phyloP scores from a whole-genome alignment of 2,797 vertebrate genomes.

The Aulostomus chinensis region DNA sequence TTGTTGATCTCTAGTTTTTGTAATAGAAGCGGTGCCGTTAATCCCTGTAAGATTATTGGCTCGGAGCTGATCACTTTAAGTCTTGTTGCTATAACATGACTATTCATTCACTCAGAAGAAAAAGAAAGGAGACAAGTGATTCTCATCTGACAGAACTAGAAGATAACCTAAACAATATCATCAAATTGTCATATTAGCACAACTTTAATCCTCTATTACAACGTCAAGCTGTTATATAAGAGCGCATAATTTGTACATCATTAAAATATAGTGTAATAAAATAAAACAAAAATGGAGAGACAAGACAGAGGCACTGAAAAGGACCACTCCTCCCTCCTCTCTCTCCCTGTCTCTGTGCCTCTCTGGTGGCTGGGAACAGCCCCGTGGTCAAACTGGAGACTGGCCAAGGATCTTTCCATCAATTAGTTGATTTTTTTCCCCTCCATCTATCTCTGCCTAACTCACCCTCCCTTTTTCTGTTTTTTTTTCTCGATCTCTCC shows the following conservation, averaged over 20 bases:
- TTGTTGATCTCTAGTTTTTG: neutral
- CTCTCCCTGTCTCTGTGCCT: neutral
- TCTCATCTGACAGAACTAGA: too few relatives aligned
- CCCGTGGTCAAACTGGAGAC: constrained; percentile 71
- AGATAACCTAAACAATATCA: too few relatives aligned
- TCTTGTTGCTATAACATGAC: neutral
- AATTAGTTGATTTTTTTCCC: constrained; percentile 53
- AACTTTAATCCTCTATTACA: too few relatives aligned
- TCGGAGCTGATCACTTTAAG: neutral
- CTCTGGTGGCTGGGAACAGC: constrained; percentile 59
- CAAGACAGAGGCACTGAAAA: neutral
- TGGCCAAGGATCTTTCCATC: constrained; percentile 67
- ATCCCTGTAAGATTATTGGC: neutral
- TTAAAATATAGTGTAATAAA: constrained; percentile 1
- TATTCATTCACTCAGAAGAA: neutral
- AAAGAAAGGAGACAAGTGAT: constrained; percentile 2
- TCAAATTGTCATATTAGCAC: too few relatives aligned
- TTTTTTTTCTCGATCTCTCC: constrained; percentile 18
- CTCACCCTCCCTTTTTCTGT: constrained; percentile 23
- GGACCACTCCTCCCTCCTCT: neutral
- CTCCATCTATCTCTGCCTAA: constrained; percentile 36
- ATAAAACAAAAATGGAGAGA: neutral
- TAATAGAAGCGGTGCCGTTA: neutral
- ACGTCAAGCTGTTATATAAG: too few relatives aligned
- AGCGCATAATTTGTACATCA: too few relatives aligned